Evolutionary conservation across 2,888 invertebrate species (phyloP).

Genomic region (Mythimna loreyi): DNA sequence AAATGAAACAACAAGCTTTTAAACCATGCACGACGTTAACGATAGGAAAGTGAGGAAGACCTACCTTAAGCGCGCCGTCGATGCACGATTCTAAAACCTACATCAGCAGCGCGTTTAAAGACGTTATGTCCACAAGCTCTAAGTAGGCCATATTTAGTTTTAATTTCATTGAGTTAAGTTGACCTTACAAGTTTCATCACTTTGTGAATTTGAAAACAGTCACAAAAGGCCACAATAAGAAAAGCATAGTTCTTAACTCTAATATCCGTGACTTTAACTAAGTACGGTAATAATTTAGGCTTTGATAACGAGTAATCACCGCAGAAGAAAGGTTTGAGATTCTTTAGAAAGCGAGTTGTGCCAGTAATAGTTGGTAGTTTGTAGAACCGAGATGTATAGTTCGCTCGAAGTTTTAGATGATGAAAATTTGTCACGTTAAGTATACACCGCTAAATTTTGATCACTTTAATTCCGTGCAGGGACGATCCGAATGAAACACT

Average conservation of each 20-base stretch:
- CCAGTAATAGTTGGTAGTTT: constrained; percentile 19
- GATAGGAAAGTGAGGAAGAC: too few species aligned
- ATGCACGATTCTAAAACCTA: too few species aligned
- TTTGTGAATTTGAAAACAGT: constrained; percentile 3
- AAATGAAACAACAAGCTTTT: too few species aligned
- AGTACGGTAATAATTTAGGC: constrained; percentile 23
- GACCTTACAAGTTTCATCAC: neutral
- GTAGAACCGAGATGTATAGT: neutral
- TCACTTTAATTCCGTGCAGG: too few species aligned
- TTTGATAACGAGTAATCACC: constrained; percentile 2
- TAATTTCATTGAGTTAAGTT: neutral
- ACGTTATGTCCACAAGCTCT: too few species aligned
- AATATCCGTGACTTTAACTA: constrained; percentile 3
- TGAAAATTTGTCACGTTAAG: neutral
- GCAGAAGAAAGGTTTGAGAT: constrained; percentile 17
- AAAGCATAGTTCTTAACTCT: neutral
- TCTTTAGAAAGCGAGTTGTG: constrained; percentile 4
- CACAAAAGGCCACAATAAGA: neutral
- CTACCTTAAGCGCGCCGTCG: too few species aligned
- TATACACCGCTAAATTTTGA: too few species aligned
- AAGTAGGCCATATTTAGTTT: neutral
- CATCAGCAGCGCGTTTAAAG: too few species aligned
- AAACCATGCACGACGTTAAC: too few species aligned
- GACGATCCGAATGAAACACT: too few species aligned
- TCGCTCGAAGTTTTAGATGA: neutral